Evolutionary conservation across 2,113 vertebrate species (phyloP), one percentile per base, ranked within the genome.

Genomic region (Lagopus leucura): DNA sequence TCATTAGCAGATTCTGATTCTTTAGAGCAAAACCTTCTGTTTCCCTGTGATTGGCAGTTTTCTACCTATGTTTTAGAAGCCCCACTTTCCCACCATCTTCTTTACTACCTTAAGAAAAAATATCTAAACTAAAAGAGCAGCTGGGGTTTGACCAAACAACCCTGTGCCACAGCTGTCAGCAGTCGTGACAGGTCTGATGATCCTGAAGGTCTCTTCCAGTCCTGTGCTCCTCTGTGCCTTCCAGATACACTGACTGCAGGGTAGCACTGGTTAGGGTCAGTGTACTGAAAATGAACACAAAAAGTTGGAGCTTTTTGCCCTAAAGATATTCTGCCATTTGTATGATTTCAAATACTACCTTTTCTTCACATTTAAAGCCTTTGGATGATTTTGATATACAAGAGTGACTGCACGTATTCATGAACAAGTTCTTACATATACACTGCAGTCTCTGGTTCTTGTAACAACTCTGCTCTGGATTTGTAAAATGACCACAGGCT

Each of bases 401-500:
- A 0, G 1, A 61, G 28, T 27, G 55, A 16, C 28, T 28, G 16
- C 48, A 42, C n/a, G 20, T 13, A 16, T 5, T 5, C 4, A 7
- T 0, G 1, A 7, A 69, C 52, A 40, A 8, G 4, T 91, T 91
- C 50, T 50, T 64, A 32, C n/a, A 55, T 32, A 19, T 0, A 0
- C 34, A 63, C 5, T 86, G 30, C 27, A 82, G 76, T 63, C 82
- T 78, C 77, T 81, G 58, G n/a, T 70, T 93, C 66, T 76, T 84
- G 11, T 70, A 76, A 66, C 32, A 75, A 2, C 71, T 69, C 40
- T 55, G 30, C 38, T 42, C 18, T 2, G 4, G n/a, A 52, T 78
- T 47, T 90, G 54, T 45, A 93, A 91, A 90, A 58, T 7, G 18
- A 82, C 42, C n/a, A 52, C 47, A 43, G 90, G 42, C 45, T 86